Base-by-base conservation (phyloP, 2,113 vertebrate species). In the Lampris megalopsis region DNA sequence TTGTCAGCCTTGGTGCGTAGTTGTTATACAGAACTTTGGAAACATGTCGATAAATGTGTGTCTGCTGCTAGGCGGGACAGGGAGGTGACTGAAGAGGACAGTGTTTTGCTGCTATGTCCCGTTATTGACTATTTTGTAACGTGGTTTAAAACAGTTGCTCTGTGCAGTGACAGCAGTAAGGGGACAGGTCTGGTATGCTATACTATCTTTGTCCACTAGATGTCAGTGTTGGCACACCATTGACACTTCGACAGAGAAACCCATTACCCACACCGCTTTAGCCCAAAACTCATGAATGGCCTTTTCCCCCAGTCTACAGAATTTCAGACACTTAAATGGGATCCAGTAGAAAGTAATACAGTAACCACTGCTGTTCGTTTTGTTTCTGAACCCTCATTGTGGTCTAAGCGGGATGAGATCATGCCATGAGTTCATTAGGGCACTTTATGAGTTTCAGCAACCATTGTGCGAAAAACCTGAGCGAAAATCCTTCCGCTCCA, bases 151-250 rank as follows among this genome's bases (percentile, higher is more conserved):
- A 13, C 8, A 13, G 50, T 57, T 71, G 56, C 41, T 38, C 11
- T 45, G 40, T 69, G 70, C 70, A 60, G 68, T 71, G 49, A 9
- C 36, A 71, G 76, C 81, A 88, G 24, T 24, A 24, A 24, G 84
- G 9, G 71, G 78, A 82, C 76, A 73, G 47, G 61, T 37, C 56
- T 1, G 56, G 68, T 6, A 38, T 61, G 57, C 35, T 73, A 47
- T 73, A 13, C 68, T n/a, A 41, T 75, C 2, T 68, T 2, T 56
- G 41, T 58, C 88, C 92, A 86, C 85, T 66, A 88, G 91, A 62
- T 86, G 91, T 83, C 89, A 54, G 82, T 86, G 79, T 81, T 59
- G 69, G 45, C 60, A 67, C 65, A 81, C 54, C 9, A 10, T 75
- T 73, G 61, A 70, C 9, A 59, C 67, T 79, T 61, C 69, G 9